Percentiles rank a stretch among this genome's conserved stretches.
These are phyloP conservation scores for Hyposmocoma kahamanoa DNA, from an alignment of 1,140 invertebrate genomes.

Conservation along the genomic window DNA sequence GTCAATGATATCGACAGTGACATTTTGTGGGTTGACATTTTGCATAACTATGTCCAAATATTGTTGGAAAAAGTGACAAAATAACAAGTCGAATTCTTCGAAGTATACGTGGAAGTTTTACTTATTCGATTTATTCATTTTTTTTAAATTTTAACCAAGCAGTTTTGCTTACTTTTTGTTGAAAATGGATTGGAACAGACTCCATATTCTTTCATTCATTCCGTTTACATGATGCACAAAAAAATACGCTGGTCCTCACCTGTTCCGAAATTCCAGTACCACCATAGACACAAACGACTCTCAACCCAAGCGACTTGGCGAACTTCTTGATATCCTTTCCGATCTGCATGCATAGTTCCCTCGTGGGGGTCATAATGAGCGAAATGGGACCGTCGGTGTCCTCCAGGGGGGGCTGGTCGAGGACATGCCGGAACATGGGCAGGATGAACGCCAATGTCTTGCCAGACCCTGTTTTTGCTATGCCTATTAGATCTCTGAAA, in stretches of 20 bases:
- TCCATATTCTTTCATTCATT: no score
- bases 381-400: slow-evolving; percentile 98
- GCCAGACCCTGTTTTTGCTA: slow-evolving; percentile 99
- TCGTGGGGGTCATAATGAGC: slow-evolving; percentile 98
- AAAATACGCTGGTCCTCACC: slow-evolving; percentile 29
- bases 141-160: no score
- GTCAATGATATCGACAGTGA: no score
- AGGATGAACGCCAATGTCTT: slow-evolving; percentile 99
- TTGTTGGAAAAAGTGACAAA: no score
- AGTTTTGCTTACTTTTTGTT: no score
- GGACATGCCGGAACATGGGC: slow-evolving; percentile 98
- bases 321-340: slow-evolving; percentile 98
- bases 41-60: no score
- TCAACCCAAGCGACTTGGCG: slow-evolving; percentile 88
- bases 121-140: no score
- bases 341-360: slow-evolving; percentile 99
- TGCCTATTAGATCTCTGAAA: slow-evolving; percentile 95
- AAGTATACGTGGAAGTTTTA: no score
- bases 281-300: slow-evolving; percentile 98
- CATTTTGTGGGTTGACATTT: no score
- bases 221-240: background rate
- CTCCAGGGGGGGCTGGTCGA: slow-evolving; percentile 94
- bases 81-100: no score
- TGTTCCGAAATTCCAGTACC: slow-evolving; percentile 98
- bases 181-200: no score